These are phyloP conservation scores for Plagiodera versicolora DNA, from an alignment of 2,888 invertebrate genomes.

Conservation along the genomic window DNA sequence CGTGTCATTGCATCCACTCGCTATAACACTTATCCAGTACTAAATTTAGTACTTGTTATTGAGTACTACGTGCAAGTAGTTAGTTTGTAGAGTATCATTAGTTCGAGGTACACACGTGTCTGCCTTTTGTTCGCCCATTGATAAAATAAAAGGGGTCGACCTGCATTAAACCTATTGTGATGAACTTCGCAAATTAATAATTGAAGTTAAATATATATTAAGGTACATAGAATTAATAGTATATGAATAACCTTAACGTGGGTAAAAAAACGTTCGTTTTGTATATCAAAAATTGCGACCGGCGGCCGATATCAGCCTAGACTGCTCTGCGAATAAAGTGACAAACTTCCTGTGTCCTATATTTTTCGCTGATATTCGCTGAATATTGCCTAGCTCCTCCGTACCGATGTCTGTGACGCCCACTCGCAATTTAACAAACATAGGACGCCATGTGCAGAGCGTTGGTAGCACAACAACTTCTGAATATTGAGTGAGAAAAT, in stretches of 20 bases:
- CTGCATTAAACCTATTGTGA: constrained; percentile 55
- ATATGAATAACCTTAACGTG: constrained; percentile 50
- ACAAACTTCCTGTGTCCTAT: constrained; percentile 30
- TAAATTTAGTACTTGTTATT: constrained; percentile 34
- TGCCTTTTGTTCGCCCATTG: constrained; percentile 56
- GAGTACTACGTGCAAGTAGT: constrained; percentile 41
- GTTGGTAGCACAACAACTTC: not conserved
- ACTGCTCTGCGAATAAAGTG: constrained; percentile 22
- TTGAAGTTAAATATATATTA: constrained; percentile 46
- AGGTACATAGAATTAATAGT: constrained; percentile 54
- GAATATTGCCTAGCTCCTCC: constrained; percentile 30
- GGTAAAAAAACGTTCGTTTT: constrained; percentile 49
- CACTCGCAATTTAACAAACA: constrained; percentile 37
- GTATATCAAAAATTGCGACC: constrained; percentile 39
- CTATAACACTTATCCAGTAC: constrained; percentile 37
- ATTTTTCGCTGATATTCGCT: constrained; percentile 23
- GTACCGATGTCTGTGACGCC: constrained; percentile 34
- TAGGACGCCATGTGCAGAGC: constrained; percentile 47
- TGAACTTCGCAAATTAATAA: constrained; percentile 56
- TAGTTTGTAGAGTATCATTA: constrained; percentile 47
- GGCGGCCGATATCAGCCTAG: constrained; percentile 27
- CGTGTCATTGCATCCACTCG: constrained; percentile 37
- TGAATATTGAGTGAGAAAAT: too few species aligned
- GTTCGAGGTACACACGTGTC: constrained; percentile 54
- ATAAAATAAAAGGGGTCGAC: constrained; percentile 55